Base-by-base conservation (phyloP, 2,797 vertebrate species). In the Hydrolagus colliei region DNA sequence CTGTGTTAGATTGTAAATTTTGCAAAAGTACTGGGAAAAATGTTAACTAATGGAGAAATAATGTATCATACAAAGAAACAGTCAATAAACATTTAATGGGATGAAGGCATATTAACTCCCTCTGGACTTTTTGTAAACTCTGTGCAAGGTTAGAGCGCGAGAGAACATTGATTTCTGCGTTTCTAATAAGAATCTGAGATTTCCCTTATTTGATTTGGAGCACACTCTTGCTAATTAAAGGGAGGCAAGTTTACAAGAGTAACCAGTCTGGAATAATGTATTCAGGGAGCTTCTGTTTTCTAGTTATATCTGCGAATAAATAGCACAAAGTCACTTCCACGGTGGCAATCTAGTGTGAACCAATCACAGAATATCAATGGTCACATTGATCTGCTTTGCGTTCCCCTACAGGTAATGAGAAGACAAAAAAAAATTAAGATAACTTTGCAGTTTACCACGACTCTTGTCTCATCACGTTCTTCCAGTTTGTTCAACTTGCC, bases 181-280 rank as follows among this genome's bases (percentile, higher is more conserved):
- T n/a, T 20, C 20, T 22, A 18, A 68, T 9, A 76, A 82, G 68
- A 32, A n/a, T 18, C 2, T 20, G 8, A 32, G 22, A 32, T 4
- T 8, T 67, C 13, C 63, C 10, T 63, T 68, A 35, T n/a, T 18
- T 84, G 32, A 68, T 68, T 84, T 65, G 32, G 67, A 71, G 61
- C 75, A 77, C 32, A 84, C 20, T 84, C n/a, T 71, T 68, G 9
- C 65, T 84, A 16, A 84, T 68, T 41, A 84, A 84, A 35, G 18
- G 35, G 27, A 68, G 79, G 41, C 16, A 76, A 20, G n/a, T 77
- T 77, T 35, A 67, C 6, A 71, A 68, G 68, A 8, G 2, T 41
- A n/a, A 1, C 5, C 41, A 82, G 10, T 35, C 9, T 82, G 65
- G 65, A 68, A 1, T 10, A 65, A 5, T 3, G 32, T 32, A 68